Percentiles rank a stretch among this genome's conserved stretches.
Conservation (phyloP, 2,797 vertebrate genomes). For the Cacajao melanocephalus region DNA sequence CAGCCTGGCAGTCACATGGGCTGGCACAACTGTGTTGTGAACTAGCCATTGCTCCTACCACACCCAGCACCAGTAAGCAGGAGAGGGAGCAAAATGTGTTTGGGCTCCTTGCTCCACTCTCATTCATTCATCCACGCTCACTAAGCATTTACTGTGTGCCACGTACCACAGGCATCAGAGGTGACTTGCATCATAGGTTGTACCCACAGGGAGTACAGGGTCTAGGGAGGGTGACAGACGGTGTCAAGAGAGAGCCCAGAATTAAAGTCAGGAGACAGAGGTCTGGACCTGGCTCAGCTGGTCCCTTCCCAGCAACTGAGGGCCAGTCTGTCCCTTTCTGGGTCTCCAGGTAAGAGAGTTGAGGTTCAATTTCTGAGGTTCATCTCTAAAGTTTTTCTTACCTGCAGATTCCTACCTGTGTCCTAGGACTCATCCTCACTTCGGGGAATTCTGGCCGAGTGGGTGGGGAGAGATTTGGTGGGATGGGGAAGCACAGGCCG, state of each 20-base stretch:
- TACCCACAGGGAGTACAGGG: not conserved
- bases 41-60: not conserved
- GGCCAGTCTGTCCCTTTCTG: not conserved
- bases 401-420: not conserved
- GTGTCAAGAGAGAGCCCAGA: not conserved
- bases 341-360: not conserved
- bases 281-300: not conserved
- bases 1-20: not conserved
- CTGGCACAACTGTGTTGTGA: not conserved
- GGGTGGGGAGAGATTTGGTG: not conserved
- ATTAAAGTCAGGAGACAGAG: not conserved
- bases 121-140: not conserved
- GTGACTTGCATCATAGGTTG: too few relatives aligned
- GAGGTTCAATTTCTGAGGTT: not conserved
- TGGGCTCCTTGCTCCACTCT: not conserved
- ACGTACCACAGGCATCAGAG: not conserved
- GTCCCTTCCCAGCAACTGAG: not conserved
- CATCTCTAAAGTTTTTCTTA: not conserved
- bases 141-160: not conserved
- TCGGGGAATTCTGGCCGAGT: not conserved
- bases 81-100: not conserved
- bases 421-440: not conserved
- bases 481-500: not conserved
- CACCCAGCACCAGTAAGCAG: not conserved
- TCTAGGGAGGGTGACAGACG: not conserved